Evolutionary conservation across 2,113 vertebrate genomes (phyloP).

Genomic region (rabbit (Oryctolagus cuniculus)): mOryCun1.1 NC_091436.1:135339001-135339500

Average conservation of each 20-base stretch:
- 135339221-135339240: not conserved
- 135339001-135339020: not conserved
- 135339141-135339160: too few relatives aligned
- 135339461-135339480: not conserved
- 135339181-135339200: not conserved
- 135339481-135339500: rapidly evolving
- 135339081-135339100: not conserved
- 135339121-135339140: not conserved
- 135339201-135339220: not conserved
- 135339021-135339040: not conserved
- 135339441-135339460: not conserved
- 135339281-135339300: too few relatives aligned
- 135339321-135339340: not conserved
- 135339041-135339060: not conserved
- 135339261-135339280: not conserved
- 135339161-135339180: not conserved
- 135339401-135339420: not conserved
- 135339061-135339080: not conserved
- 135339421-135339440: too few relatives aligned
- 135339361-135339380: too few relatives aligned
- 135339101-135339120: too few relatives aligned
- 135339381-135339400: not conserved
- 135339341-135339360: rapidly evolving
- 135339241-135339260: not conserved
- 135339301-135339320: not conserved